These are phyloP conservation scores for Aporrectodea caliginosa DNA, from an alignment of 1,140 invertebrate species.

Conservation along the genomic window DNA sequence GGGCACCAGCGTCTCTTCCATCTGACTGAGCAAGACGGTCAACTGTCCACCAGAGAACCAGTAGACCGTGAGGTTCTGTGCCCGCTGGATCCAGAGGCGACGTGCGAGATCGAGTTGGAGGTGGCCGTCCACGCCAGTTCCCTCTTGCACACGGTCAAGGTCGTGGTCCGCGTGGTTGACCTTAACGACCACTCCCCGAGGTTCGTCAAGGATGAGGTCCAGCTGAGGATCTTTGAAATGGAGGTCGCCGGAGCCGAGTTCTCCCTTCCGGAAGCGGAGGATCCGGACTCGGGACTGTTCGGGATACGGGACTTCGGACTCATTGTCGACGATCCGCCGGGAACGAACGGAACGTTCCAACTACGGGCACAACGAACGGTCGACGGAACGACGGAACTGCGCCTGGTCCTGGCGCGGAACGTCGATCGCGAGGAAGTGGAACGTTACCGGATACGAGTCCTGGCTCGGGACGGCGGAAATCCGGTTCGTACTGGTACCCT, in stretches of 20 bases:
- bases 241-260: constrained; percentile 5
- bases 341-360: background rate
- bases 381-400: constrained; percentile 8
- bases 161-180: background rate
- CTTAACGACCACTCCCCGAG: constrained; percentile 22
- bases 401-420: constrained; percentile 58
- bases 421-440: constrained; percentile 62
- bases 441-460: constrained; percentile 67
- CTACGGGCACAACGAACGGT: background rate
- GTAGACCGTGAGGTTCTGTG: background rate
- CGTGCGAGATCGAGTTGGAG: background rate
- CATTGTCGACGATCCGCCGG: background rate
- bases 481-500: constrained; percentile 32
- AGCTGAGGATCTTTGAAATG: constrained; percentile 19
- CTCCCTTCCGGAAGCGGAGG: constrained; percentile 12
- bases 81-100: background rate
- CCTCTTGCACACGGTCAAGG: background rate
- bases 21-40: background rate
- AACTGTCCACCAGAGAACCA: background rate
- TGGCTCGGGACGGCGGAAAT: constrained; percentile 42
- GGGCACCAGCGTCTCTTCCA: background rate
- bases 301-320: background rate
- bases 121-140: background rate
- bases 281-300: constrained; percentile 19
- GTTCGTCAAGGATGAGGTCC: constrained; percentile 12